Evolutionary conservation across 2,113 vertebrate species (phyloP).

Genomic region (Quiscalus mexicanus): DNA sequence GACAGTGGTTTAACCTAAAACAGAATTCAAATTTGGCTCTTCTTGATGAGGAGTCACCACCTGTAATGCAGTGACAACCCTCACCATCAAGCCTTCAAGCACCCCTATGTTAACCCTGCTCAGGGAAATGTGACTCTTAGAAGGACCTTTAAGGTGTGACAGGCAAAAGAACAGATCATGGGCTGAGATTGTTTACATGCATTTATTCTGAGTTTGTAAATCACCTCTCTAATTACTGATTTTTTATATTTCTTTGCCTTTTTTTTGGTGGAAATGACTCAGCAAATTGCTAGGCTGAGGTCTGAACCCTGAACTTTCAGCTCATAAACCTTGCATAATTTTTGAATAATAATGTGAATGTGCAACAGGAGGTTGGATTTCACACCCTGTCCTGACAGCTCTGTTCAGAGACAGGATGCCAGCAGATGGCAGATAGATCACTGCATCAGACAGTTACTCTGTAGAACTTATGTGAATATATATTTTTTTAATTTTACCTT

Average conservation of each 20-base stretch:
- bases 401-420: not conserved
- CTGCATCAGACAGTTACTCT: not conserved
- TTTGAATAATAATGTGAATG: not conserved
- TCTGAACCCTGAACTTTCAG: not conserved
- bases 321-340: not conserved
- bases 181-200: not conserved
- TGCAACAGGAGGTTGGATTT: not conserved
- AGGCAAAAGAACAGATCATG: not conserved
- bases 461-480: not conserved
- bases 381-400: not conserved
- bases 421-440: slow-evolving; percentile 17
- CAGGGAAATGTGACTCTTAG: not conserved
- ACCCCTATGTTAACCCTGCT: not conserved
- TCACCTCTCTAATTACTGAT: not conserved
- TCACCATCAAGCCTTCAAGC: not conserved
- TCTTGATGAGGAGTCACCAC: not conserved
- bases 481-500: not conserved
- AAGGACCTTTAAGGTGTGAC: not conserved
- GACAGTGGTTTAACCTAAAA: not conserved
- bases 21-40: not conserved
- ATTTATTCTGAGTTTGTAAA: not conserved
- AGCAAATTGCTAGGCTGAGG: not conserved
- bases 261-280: not conserved
- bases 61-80: not conserved
- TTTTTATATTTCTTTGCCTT: not conserved